Evolutionary conservation across 2,113 vertebrate species (phyloP).

Genomic region (Chlamydotis undulata): DNA sequence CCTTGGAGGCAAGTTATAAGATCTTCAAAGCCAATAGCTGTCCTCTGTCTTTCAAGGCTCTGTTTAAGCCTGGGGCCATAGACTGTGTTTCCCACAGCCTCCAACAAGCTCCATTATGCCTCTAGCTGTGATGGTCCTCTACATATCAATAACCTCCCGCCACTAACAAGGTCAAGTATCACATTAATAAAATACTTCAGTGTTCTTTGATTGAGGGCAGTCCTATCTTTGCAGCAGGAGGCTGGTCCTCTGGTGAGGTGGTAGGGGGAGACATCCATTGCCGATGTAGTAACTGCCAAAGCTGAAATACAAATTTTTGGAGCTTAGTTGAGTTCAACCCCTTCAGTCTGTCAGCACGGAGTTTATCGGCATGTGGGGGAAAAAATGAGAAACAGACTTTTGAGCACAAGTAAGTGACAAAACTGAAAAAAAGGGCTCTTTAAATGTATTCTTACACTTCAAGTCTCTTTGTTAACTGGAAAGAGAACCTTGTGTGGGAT

Average conservation of each 20-base stretch:
- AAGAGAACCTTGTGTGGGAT: background rate
- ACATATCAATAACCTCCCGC: background rate
- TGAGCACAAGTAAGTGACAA: background rate
- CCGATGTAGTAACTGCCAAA: background rate
- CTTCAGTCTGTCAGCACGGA: background rate
- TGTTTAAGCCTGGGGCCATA: background rate
- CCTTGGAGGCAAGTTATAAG: conserved; percentile 1
- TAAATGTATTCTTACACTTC: background rate
- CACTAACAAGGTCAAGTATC: background rate
- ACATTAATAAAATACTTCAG: background rate
- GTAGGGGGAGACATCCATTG: background rate
- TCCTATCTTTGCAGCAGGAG: background rate
- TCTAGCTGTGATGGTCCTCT: background rate
- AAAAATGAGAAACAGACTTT: background rate
- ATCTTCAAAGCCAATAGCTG: conserved; percentile 31
- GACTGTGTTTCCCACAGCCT: background rate
- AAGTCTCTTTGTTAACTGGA: background rate
- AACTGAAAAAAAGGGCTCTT: background rate
- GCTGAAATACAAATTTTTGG: background rate
- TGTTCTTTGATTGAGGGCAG: background rate
- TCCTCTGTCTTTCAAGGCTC: background rate
- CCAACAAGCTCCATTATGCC: background rate
- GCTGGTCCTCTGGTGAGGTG: background rate
- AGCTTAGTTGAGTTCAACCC: background rate
- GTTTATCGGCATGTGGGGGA: background rate